Conservation (phyloP, 2,797 vertebrate genomes). For the Spinus pinus region DNA sequence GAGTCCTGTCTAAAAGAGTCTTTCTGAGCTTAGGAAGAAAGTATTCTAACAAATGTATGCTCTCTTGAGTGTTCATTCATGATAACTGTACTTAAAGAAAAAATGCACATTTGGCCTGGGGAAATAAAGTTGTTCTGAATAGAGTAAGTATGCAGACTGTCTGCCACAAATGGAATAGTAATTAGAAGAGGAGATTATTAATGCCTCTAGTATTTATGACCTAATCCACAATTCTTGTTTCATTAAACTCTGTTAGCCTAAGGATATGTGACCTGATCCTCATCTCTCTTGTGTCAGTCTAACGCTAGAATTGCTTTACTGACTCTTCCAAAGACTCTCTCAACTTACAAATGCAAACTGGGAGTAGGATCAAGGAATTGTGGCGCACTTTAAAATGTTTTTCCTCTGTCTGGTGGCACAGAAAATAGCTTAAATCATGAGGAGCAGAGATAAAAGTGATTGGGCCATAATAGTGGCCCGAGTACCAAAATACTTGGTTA, state of each 20-base stretch:
- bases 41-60: slow-evolving; percentile 11
- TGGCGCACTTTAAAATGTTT: neutral
- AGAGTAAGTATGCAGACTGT: slow-evolving; percentile 52
- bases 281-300: slow-evolving; percentile 42
- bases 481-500: neutral
- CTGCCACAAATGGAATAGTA: slow-evolving; percentile 25
- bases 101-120: slow-evolving; percentile 6
- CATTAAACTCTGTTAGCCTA: slow-evolving; percentile 51
- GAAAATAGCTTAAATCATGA: neutral
- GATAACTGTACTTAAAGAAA: slow-evolving; percentile 40
- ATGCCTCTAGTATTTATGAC: slow-evolving; percentile 58
- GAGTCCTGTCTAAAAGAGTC: neutral
- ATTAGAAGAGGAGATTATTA: slow-evolving; percentile 58
- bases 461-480: neutral
- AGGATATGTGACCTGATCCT: slow-evolving; percentile 44
- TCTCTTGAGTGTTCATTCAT: slow-evolving; percentile 56
- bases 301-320: slow-evolving; percentile 2
- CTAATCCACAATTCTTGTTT: slow-evolving; percentile 59
- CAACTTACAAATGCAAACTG: neutral
- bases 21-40: slow-evolving; percentile 46
- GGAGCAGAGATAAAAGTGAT: neutral
- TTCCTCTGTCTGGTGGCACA: neutral
- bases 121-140: slow-evolving; percentile 41
- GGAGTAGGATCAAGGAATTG: neutral
- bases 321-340: neutral